Base-by-base conservation (phyloP, 2,888 invertebrate species). In the Eupithecia insigniata region DNA sequence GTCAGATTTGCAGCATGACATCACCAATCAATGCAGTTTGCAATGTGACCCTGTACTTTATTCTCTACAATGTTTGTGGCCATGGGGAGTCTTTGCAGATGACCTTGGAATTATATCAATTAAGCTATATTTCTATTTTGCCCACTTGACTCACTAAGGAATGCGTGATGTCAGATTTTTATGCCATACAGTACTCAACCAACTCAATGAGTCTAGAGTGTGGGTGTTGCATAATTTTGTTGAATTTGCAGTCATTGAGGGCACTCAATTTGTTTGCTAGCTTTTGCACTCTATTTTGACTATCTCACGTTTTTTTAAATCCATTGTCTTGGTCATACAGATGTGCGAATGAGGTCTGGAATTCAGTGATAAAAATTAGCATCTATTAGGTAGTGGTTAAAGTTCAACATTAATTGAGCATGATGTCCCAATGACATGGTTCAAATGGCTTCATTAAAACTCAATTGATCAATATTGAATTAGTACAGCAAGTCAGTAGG, bases 131-230 rank as follows among this genome's bases (percentile, higher is more conserved):
- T 84, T 82, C 81, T 87, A 86, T 86, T 86, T 84, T 83, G 82
- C 80, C 67, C 74, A 77, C 77, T 85, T 86, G 88, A 86, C 84
- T 88, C 87, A 86, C 84, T 73, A 83, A 83, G 80, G 84, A 83
- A 84, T 85, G 80, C 80, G 82, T 89, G 87, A 89, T 85, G 86
- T 88, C 88, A 87, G 83, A 81, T 84, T 85, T 85, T 83, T 81
- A 82, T 80, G 78, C 79, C 76, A 76, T 74, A 69, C 66, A 65
- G 70, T 58, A 64, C n/a, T 61, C 30, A 61, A 61, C 61, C 18
- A 62, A 62, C 61, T 62, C 61, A 62, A 62, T 30, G 28, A 43
- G 61, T 61, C 34, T 71, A 51, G 72, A 66, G 67, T 66, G 71
- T 72, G 58, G 71, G 76, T 70, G 73, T 73, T 73, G 69, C 71